Evolutionary conservation across 2,113 vertebrate species (phyloP).

Genomic region (Edolisoma coerulescens): DNA sequence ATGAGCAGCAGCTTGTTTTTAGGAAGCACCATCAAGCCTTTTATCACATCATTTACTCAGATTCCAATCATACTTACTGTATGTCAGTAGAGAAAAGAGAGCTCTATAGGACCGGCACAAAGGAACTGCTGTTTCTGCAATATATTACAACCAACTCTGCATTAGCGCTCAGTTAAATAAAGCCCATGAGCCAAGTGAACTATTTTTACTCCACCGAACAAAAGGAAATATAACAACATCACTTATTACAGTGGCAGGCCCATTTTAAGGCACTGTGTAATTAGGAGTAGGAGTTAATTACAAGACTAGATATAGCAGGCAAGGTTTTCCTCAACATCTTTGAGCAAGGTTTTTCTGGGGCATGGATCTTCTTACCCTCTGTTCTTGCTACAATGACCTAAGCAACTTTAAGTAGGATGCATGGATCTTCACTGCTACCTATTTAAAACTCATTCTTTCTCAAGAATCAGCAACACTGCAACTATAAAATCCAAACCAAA

Average conservation of each 20-base stretch:
- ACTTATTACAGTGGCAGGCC: not conserved
- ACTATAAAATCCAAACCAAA: not conserved
- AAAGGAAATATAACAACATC: not conserved
- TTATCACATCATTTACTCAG: not conserved
- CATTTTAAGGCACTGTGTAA: not conserved
- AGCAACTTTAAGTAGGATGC: not conserved
- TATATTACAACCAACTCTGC: not conserved
- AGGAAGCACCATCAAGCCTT: not conserved
- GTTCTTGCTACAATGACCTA: not conserved
- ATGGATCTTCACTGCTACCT: not conserved
- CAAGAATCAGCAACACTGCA: not conserved
- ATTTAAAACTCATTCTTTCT: not conserved
- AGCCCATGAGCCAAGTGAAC: not conserved
- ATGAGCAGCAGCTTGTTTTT: not conserved
- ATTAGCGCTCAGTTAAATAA: not conserved
- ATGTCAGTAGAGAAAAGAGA: not conserved
- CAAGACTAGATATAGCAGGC: not conserved
- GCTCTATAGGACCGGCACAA: not conserved
- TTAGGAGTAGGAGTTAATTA: constrained; percentile 9
- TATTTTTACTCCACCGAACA: constrained; percentile 24
- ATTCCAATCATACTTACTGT: not conserved
- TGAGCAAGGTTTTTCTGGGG: not conserved
- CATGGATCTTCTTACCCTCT: not conserved
- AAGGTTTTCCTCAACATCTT: not conserved
- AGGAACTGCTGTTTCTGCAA: constrained; percentile 32